Conservation (phyloP, 2,888 invertebrate species). For the Congeria kusceri region DNA sequence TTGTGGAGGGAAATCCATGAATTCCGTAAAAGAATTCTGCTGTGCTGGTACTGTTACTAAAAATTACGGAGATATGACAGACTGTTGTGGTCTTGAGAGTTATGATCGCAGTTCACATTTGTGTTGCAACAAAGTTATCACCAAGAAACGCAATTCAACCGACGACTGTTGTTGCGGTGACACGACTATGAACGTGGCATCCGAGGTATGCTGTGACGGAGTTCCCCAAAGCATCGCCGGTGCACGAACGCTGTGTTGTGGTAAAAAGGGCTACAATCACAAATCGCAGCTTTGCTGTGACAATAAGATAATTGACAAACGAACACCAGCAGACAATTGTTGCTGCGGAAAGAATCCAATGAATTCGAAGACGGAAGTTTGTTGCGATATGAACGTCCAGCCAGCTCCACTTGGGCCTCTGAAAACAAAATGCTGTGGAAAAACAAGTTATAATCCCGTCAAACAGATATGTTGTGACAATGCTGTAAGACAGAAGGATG, state of each 20-base stretch:
- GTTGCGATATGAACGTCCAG: slow-evolving; percentile 38
- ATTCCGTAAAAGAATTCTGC: slow-evolving; percentile 29
- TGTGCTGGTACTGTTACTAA: slow-evolving; percentile 29
- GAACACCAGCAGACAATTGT: slow-evolving; percentile 26
- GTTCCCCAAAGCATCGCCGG: slow-evolving; percentile 29
- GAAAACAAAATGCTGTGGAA: slow-evolving; percentile 34
- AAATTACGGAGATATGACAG: slow-evolving; percentile 19
- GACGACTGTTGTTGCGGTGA: slow-evolving; percentile 46
- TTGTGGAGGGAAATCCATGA: slow-evolving; percentile 32
- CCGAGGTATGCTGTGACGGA: slow-evolving; percentile 35
- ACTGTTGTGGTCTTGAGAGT: slow-evolving; percentile 37
- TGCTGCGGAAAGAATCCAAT: slow-evolving; percentile 39
- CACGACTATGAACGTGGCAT: slow-evolving; percentile 37
- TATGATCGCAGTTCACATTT: slow-evolving; percentile 29
- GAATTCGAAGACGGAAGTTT: slow-evolving; percentile 39
- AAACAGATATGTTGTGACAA: slow-evolving; percentile 40
- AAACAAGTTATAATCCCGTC: slow-evolving; percentile 25
- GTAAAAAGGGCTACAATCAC: slow-evolving; percentile 39
- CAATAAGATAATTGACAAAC: background rate
- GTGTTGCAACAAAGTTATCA: slow-evolving; percentile 32
- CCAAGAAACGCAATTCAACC: slow-evolving; percentile 15
- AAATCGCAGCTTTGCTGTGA: slow-evolving; percentile 5
- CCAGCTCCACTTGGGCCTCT: slow-evolving; percentile 10
- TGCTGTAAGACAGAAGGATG: slow-evolving; percentile 13
- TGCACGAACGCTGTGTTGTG: slow-evolving; percentile 31